Evolutionary conservation across 2,888 invertebrate species (phyloP), one percentile per base, ranked within the genome.

Genomic region (Meliscaeva auricollis): DNA sequence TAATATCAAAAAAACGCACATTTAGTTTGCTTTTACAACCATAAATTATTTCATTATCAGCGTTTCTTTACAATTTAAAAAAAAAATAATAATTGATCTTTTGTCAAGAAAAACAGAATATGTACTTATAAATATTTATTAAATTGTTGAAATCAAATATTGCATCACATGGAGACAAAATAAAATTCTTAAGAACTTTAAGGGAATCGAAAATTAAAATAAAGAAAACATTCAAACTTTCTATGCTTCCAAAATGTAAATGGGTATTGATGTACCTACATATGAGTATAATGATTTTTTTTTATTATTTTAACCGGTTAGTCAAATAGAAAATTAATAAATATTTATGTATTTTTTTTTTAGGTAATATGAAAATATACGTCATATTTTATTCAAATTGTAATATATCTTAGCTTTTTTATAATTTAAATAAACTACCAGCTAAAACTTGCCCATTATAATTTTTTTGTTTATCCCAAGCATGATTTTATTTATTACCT

Each of bases 401-500:
- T 26, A 3, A 26, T 26, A n/a, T n/a, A n/a, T n/a, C n/a, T 26
- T 26, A 26, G 6, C 11, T 9, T 30, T 50, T 3, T 35, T 20
- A 44, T 30, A 7, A 26, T 26, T 41, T 13, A 62, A 62, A 44
- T 50, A 38, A 6, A 62, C 13, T 58, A 20, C 0, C 13, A 46
- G 13, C 52, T 58, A 72, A 38, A 35, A 83, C 83, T 84, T 84
- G 79, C 79, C 83, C 50, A 62, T 64, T 11, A 3, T 9, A 11
- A 15, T 32, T 17, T 32, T 20, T 3, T 4, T 8, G 50, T 68
- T 60, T 54, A 75, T 84, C 84, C 84, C 50, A 7, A 44, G 11
- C 22, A 22, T 9, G 62, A 35, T 15, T 26, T 26, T 54, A 79
- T 80, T 84, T 84, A 46, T 62, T 64, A 84, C 84, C 84, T 84